A percentile compares a stretch with the other conserved stretches of the same genome.
These are phyloP conservation scores for Papilio polytes DNA, from an alignment of 1,140 invertebrate genomes.

Conservation along the genomic window DNA sequence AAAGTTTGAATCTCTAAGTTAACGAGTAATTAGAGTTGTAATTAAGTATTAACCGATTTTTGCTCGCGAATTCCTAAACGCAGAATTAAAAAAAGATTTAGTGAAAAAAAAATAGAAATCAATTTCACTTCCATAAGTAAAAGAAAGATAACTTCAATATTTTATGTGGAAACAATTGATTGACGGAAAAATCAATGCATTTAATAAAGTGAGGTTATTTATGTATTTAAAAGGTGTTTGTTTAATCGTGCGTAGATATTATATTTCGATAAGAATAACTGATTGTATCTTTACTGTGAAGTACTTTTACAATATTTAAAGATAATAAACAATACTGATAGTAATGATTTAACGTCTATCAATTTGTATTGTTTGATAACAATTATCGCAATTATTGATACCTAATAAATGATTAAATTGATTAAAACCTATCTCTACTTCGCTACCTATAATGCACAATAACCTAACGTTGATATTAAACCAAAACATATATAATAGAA, in stretches of 20 bases:
- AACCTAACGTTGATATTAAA: constrained; percentile 14
- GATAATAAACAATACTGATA: constrained; percentile 80
- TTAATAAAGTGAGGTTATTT: constrained; percentile 8
- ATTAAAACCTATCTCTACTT: constrained; percentile 52
- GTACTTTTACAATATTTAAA: constrained; percentile 79
- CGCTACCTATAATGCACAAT: constrained; percentile 44
- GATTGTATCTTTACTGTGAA: constrained; percentile 76
- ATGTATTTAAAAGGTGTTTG: constrained; percentile 50
- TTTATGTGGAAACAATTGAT: background rate
- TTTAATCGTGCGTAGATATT: constrained; percentile 61
- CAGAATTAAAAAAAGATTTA: too few species aligned
- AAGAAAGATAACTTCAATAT: background rate
- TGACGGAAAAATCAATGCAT: background rate
- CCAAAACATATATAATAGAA: background rate
- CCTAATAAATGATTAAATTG: constrained; percentile 66
- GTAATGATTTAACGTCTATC: constrained; percentile 76
- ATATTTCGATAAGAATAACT: constrained; percentile 74
- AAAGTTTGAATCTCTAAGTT: too few species aligned
- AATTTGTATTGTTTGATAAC: constrained; percentile 80
- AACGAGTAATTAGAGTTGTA: too few species aligned
- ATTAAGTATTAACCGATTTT: too few species aligned
- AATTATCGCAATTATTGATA: constrained; percentile 74
- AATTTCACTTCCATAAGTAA: too few species aligned
- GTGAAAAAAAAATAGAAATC: too few species aligned
- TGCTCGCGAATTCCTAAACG: too few species aligned